Percentiles rank a stretch among this genome's conserved stretches.
Conservation (phyloP, 64 coral and sea anemone species). For the Stichodactyla mertensii region DNA sequence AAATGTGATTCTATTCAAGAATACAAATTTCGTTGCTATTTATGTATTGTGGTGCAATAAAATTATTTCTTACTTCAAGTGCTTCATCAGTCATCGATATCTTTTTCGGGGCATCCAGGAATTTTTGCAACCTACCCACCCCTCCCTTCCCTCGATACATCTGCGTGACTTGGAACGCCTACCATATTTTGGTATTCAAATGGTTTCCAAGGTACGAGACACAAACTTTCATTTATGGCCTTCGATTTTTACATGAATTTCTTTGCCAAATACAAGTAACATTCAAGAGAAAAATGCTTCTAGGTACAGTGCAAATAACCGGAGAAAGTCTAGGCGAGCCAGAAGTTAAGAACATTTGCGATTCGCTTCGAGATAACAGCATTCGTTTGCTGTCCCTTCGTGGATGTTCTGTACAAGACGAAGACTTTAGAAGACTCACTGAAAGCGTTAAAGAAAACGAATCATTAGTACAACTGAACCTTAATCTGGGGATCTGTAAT, state of each 20-base stretch:
- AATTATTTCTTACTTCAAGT: background rate
- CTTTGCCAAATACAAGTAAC: background rate
- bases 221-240: background rate
- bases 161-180: background rate
- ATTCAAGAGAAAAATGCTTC: conserved; percentile 40
- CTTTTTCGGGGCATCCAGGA: background rate
- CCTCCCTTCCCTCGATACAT: background rate
- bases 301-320: conserved; percentile 89
- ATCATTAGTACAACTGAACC: conserved; percentile 80
- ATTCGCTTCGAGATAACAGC: conserved; percentile 77
- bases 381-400: conserved; percentile 91
- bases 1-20: background rate
- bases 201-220: background rate
- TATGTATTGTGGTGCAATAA: background rate
- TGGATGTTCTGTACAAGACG: conserved; percentile 80
- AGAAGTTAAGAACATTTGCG: conserved; percentile 88
- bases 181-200: background rate
- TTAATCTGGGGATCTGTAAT: conserved; percentile 90
- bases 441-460: conserved; percentile 83
- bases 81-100: background rate
- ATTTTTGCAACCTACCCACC: background rate
- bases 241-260: background rate
- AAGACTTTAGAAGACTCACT: conserved; percentile 73
- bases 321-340: conserved; percentile 79
- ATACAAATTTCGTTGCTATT: background rate